Evolutionary conservation across 2,797 vertebrate species (phyloP).

Genomic region (Peromyscus nudipes): DNA sequence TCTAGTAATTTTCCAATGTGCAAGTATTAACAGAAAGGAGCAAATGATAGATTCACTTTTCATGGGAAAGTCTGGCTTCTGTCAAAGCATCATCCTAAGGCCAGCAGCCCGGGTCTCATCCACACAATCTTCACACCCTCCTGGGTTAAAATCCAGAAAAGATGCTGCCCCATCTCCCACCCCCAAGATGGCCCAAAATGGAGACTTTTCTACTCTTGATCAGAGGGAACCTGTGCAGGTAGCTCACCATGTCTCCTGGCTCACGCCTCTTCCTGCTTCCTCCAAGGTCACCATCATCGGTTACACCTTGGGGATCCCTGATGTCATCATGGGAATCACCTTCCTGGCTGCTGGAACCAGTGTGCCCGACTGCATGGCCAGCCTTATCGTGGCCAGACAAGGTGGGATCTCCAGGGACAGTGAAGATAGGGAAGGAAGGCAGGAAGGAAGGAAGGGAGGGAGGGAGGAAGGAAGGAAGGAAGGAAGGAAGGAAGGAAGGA

Average conservation of each 20-base stretch:
- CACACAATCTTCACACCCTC: fast-evolving
- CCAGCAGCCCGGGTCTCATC: too few relatives aligned
- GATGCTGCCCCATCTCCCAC: background rate
- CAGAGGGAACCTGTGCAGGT: background rate
- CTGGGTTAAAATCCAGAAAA: background rate
- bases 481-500: background rate
- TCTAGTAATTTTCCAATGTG: background rate
- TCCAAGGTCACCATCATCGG: slow-evolving; percentile 96
- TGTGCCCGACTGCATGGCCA: slow-evolving; percentile 98
- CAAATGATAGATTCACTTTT: background rate
- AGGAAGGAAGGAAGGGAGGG: background rate
- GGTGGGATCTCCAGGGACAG: slow-evolving; percentile 87
- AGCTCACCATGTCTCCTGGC: fast-evolving
- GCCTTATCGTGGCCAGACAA: slow-evolving; percentile 97
- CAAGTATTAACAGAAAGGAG: background rate
- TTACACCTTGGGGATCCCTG: slow-evolving; percentile 96
- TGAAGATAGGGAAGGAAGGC: background rate
- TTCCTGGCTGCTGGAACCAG: slow-evolving; percentile 98
- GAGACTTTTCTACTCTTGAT: background rate
- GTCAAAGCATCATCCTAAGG: too few relatives aligned
- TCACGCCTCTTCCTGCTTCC: background rate
- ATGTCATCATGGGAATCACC: slow-evolving; percentile 99
- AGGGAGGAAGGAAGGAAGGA: background rate
- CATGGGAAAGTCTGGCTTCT: background rate
- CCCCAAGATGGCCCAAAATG: background rate